Evolutionary conservation across 2,888 invertebrate species (phyloP), one percentile per base, ranked within the genome.

Genomic region (Drosophila helvetica): DNA sequence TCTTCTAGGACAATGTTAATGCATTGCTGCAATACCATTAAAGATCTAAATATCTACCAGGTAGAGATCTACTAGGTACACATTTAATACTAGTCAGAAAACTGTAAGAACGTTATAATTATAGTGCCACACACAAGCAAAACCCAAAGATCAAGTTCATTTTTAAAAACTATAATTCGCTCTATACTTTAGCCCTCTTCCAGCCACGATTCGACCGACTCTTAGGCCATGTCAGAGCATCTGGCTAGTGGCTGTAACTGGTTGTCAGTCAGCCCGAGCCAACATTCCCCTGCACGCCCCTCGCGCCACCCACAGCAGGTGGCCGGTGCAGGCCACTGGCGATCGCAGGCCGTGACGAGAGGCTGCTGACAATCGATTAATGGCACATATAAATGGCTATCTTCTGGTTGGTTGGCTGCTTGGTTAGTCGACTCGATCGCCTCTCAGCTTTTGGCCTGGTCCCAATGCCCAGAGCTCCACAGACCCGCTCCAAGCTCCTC

Each of bases 371-470:
- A 82, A 85, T 86, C 86, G 83, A 83, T 83, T 83, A 86, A 77
- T 83, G 83, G 86, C 83, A 82, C 82, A 82, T 80, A 75, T 86
- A 83, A 83, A 86, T 83, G 83, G 83, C 84, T 83, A 83, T 83
- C 83, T 80, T 83, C 83, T 86, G 80, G 82, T 77, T 73, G 22
- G 22, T 22, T 22, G 22, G 22, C 5, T 19, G 19, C 2, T 77
- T 73, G 86, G 81, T 64, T 77, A 52, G 63, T 57, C 59, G 66
- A 38, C 38, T n/a, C 38, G 38, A 38, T 38, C 15, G 38, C 15
- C 15, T 15, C 38, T 15, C 38, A 15, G 38, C 30, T 38, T 10
- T 8, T 7, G 47, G 61, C 58, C 58, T 19, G 42, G 2, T 46
- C 10, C 22, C 58, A 58, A 47, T 55, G 30, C 17, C 19, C 63